Base-by-base conservation (phyloP, 2,113 vertebrate species). In the Cyphomyrus discorhynchus region DNA sequence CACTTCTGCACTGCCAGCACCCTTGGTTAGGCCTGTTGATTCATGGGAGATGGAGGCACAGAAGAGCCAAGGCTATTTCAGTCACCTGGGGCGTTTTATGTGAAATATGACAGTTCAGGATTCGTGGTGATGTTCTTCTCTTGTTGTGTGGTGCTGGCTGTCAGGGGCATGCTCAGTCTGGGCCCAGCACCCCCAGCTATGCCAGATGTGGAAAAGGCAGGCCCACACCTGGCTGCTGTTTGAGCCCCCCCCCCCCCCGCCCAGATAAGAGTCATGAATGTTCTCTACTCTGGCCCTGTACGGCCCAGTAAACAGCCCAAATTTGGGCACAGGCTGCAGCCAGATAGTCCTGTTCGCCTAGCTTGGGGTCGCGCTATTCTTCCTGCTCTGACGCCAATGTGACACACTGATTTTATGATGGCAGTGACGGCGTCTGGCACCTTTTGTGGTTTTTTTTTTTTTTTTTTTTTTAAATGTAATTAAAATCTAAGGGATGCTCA, bases 321-420 rank as follows among this genome's bases (percentile, higher is more conserved):
- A 97, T 97, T 97, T 97, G 96, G 97, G 96, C 95, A 97, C 94
- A 96, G 96, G 97, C 97, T 97, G 96, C 95, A 97, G 96, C 94
- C 94, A 95, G 93, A 96, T 96, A 95, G 96, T 96, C 94, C 93
- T 96, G 95, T 97, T 95, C 96, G 95, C 96, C 91, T 95, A 96
- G 96, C 96, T 94, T 96, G 94, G 95, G 95, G 94, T 94, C 92
- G 9, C 35, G 8, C 39, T 42, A 8, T 53, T 52, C 90, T 87
- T 90, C 52, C 92, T 92, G 93, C 74, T 42, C 74, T 19, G 35
- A 35, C 94, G 94, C 95, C n/a, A 27, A 70, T 70, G 62, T 70
- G 62, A 70, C 62, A 70, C 62, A 4, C 10, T 93, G 93, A 92
- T 94, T 49, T 77, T 77, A 39, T 35, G 35, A 77, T 77, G 8